Evolutionary conservation across 2,888 invertebrate species (phyloP), one percentile per base, ranked within the genome.

Genomic region (Catotricha subobsoleta): DNA sequence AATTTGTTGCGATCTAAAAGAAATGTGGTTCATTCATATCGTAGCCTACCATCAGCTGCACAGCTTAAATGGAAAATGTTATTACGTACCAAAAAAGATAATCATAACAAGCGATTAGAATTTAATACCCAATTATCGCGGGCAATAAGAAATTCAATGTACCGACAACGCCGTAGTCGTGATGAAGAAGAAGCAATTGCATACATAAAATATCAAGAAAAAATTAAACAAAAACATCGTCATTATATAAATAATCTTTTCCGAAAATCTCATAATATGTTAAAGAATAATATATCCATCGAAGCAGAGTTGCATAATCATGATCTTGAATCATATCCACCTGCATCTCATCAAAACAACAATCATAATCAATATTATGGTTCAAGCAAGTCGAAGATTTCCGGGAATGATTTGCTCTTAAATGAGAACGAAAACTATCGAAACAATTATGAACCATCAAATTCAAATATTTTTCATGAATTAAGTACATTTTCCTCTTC

Each of bases 211-310:
- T 60, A 57, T 43, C 56, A 55, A 38, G 53, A 60, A 44, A 58
- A 54, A 43, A 56, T 60, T 33, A 57, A 53, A 46, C 53, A 56
- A 35, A 57, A 59, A 30, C 59, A 59, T 36, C 53, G 56, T 39
- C 56, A 55, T 30, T 59, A 58, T 48, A 56, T 61, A 2, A 55
- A 56, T 36, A 55, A 55, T 42, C 49, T 61, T 21, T 46, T 60
- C 0, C 52, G 48, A 20, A 51, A 49, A 44, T 50, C 38, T n/a
- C 37, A 31, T 28, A 37, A n/a, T n/a, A n/a, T n/a, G n/a, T n/a
- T n/a, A n/a, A n/a, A n/a, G n/a, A n/a, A n/a, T n/a, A n/a, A n/a
- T n/a, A n/a, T n/a, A n/a, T n/a, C n/a, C n/a, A n/a, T n/a, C n/a
- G n/a, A n/a, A n/a, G n/a, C n/a, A n/a, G n/a, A n/a, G n/a, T n/a